Conservation (phyloP, 2,888 invertebrate species). For the Maniola hyperantus region DNA sequence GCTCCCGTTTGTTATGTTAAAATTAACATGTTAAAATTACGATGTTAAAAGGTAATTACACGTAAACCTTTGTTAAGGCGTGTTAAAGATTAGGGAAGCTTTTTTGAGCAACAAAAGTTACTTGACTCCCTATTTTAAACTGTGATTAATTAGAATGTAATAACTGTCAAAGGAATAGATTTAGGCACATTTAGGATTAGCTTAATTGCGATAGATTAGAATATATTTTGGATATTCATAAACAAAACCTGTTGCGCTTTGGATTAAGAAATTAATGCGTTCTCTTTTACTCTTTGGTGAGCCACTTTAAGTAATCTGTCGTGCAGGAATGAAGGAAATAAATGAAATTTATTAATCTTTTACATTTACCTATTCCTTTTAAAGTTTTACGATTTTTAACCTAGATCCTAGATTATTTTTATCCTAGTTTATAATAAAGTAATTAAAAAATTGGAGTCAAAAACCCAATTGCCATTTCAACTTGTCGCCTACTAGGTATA, state of each 20-base stretch:
- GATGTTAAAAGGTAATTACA: conserved; percentile 61
- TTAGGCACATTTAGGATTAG: conserved; percentile 1
- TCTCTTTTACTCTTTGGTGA: not conserved
- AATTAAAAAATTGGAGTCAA: too few species aligned
- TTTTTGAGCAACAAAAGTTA: conserved; percentile 12
- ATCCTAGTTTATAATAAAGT: too few species aligned
- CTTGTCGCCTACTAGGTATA: too few species aligned
- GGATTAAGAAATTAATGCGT: not conserved
- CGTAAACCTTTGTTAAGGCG: conserved; percentile 34
- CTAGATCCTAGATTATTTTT: too few species aligned
- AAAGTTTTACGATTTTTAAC: too few species aligned
- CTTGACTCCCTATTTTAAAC: conserved; percentile 5
- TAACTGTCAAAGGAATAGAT: conserved; percentile 7
- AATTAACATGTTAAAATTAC: conserved; percentile 17
- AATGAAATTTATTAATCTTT: too few species aligned
- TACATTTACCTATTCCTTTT: too few species aligned
- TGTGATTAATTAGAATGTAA: conserved; percentile 6
- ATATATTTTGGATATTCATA: not conserved
- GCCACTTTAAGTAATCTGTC: too few species aligned
- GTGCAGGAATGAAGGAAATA: too few species aligned
- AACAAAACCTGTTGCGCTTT: not conserved
- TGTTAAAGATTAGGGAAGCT: conserved; percentile 19
- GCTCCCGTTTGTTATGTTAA: conserved; percentile 50
- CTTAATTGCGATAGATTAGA: not conserved
- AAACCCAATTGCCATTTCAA: too few species aligned